Percentiles rank a stretch among this genome's conserved stretches.
Conservation (phyloP, 2,797 vertebrate genomes). For the Streptopelia turtur region DNA sequence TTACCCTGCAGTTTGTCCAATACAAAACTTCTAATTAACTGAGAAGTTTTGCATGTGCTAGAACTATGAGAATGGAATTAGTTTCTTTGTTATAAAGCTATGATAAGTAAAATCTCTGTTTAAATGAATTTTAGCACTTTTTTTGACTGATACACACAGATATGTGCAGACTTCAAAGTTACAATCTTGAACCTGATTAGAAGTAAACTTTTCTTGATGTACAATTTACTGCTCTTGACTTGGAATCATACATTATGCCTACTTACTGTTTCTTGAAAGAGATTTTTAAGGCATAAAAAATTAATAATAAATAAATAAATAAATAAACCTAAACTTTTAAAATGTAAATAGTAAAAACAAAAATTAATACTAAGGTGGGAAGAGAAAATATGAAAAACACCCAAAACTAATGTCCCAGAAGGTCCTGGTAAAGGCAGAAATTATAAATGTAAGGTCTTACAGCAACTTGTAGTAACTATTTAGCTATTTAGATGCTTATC, state of each 20-base stretch:
- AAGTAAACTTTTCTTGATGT: neutral
- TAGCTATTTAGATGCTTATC: neutral
- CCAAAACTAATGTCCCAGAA: neutral
- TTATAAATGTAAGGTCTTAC: neutral
- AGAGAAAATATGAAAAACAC: rapidly evolving
- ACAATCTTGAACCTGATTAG: neutral
- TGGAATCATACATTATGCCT: neutral
- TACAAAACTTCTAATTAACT: neutral
- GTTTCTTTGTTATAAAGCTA: neutral
- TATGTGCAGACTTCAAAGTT: neutral
- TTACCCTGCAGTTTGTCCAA: neutral
- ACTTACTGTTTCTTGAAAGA: neutral
- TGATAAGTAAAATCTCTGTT: neutral
- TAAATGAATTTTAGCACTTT: neutral
- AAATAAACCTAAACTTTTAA: neutral
- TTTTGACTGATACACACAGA: neutral
- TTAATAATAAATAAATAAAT: neutral
- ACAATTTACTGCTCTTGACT: neutral
- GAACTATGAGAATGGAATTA: neutral
- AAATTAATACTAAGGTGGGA: neutral
- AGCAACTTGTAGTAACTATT: neutral
- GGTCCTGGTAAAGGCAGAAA: neutral
- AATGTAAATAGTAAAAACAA: neutral
- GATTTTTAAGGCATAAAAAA: neutral
- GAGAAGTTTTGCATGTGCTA: neutral